Evolutionary conservation across 2,113 vertebrate species (phyloP), one percentile per base, ranked within the genome.

Genomic region (Pandion haliaetus): DNA sequence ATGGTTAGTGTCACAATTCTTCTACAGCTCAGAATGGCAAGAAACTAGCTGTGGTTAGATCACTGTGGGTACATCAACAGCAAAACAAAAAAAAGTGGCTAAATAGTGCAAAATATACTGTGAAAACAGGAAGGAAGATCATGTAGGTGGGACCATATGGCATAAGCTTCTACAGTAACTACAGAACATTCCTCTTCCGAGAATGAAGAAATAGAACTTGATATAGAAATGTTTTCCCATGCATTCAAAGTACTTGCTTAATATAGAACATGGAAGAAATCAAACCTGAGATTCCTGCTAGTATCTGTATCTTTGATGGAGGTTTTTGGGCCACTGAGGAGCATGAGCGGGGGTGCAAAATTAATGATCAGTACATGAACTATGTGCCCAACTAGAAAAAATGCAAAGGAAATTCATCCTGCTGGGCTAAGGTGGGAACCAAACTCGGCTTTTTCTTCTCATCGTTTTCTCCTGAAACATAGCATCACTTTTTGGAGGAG

Each of bases 71-170:
- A 61, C 47, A 83, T 52, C 82, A 93, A 80, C 71, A 96, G 82
- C 79, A 92, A 94, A 97, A 96, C 92, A 96, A 91, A 84, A 84
- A 88, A 96, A 97, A 97, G 67, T 95, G 97, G 95, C 95, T 97
- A 97, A 95, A 90, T 88, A 93, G 95, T 3, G 96, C 92, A 97
- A 97, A 94, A 95, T 93, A 97, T 88, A 97, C 95, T 97, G 95
- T 97, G 96, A 96, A 97, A 97, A 95, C 95, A 93, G 92, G 90
- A 95, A 96, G 92, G 87, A 96, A 97, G 94, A 94, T 55, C 42
- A 29, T 25, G 95, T 97, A 94, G 96, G 97, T 96, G 96, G 90
- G 42, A 95, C 93, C 97, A 96, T 95, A 94, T 95, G 97, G 90
- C 63, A 47, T 38, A 78, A 92, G 55, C 17, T 94, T 80, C 92